These are phyloP conservation scores for Medauroidea extradentata DNA, from an alignment of 1,140 invertebrate species.

Conservation along the genomic window DNA sequence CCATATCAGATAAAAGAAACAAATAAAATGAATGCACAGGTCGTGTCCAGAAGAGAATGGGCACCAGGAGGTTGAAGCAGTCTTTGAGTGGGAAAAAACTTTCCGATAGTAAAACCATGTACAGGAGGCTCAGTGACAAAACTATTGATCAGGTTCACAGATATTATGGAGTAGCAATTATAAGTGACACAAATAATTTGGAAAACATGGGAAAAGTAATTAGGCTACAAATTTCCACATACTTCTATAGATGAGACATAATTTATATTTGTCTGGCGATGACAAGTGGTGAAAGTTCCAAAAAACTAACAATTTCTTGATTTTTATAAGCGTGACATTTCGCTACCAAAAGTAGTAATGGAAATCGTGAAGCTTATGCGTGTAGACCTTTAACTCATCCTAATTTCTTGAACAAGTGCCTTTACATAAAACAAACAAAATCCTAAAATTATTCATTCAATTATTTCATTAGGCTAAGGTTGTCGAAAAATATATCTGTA, in stretches of 20 bases:
- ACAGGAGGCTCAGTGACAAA: conserved; percentile 20
- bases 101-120: conserved; percentile 7
- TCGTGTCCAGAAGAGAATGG: conserved; percentile 19
- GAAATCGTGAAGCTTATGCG: conserved; percentile 9
- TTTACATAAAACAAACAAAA: conserved; percentile 8
- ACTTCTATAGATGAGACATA: conserved; percentile 17
- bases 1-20: conserved; percentile 1
- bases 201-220: conserved; percentile 19
- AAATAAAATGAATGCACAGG: conserved; percentile 20
- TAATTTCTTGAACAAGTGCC: conserved; percentile 7
- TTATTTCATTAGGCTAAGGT: conserved; percentile 13
- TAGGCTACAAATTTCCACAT: conserved; percentile 19
- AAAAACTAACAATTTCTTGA: conserved; percentile 5
- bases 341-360: conserved; percentile 6
- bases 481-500: conserved; percentile 21
- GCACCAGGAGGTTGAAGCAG: conserved; percentile 4
- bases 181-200: conserved; percentile 15
- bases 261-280: neutral
- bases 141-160: conserved; percentile 21
- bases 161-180: conserved; percentile 26
- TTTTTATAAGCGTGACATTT: conserved; percentile 5
- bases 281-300: conserved; percentile 8
- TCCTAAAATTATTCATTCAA: conserved; percentile 16
- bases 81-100: neutral
- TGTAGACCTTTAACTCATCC: conserved; percentile 5